phyloP scores from a whole-genome alignment of 2,797 vertebrate species.

The Smutsia gigantea region DNA sequence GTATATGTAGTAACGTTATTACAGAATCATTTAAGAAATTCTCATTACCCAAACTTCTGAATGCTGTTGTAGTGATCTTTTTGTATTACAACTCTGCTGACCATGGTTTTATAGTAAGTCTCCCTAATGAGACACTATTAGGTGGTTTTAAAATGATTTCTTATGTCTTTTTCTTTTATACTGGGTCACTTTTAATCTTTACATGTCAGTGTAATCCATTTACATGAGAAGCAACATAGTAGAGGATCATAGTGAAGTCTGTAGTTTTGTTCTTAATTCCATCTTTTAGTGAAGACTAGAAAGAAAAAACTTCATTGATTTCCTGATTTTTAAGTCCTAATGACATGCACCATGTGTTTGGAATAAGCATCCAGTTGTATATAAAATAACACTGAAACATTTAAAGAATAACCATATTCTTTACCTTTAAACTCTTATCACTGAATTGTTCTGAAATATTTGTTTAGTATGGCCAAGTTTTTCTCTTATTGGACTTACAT shows the following conservation, averaged over 20 bases:
- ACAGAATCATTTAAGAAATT: not conserved
- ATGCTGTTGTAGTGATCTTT: not conserved
- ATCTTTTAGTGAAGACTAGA: not conserved
- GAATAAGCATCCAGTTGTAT: not conserved
- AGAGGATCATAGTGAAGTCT: not conserved
- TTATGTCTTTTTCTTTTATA: not conserved
- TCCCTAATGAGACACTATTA: not conserved
- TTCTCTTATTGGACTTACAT: not conserved
- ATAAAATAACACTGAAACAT: not conserved
- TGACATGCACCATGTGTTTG: not conserved
- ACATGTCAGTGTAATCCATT: not conserved
- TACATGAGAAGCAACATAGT: not conserved
- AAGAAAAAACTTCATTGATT: not conserved
- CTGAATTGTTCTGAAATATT: not conserved
- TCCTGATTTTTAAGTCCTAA: not conserved
- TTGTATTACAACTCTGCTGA: not conserved
- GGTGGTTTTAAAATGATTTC: constrained; percentile 28
- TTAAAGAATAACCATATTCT: not conserved
- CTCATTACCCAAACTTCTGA: not conserved
- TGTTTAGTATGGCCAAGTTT: not conserved
- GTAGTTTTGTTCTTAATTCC: constrained; percentile 7
- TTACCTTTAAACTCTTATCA: not conserved
- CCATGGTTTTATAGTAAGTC: not conserved
- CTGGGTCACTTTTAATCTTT: not conserved
- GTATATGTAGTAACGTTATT: not conserved